Conservation (phyloP, 2,888 invertebrate genomes). For the Philonicus albiceps region DNA sequence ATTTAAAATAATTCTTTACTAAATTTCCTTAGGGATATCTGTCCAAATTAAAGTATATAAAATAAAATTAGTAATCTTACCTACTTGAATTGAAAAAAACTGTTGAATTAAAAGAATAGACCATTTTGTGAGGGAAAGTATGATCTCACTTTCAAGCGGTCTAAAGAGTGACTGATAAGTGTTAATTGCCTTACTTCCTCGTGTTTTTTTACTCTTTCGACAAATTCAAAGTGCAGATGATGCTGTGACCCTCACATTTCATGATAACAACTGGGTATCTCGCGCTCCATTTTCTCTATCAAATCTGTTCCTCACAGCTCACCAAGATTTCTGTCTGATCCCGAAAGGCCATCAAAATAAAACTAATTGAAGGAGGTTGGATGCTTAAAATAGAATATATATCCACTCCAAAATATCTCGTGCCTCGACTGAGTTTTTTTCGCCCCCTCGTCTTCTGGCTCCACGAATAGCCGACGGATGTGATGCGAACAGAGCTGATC, state of each 20-base stretch:
- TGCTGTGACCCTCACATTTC: slow-evolving; percentile 3
- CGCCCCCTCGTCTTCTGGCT: neutral
- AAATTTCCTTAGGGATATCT: no score
- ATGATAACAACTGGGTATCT: slow-evolving; percentile 14
- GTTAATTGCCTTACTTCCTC: neutral
- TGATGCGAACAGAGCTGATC: slow-evolving; percentile 4
- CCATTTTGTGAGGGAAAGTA: neutral
- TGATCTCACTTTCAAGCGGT: neutral
- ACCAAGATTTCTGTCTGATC: slow-evolving; percentile 22
- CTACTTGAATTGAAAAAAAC: neutral
- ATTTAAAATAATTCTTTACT: no score
- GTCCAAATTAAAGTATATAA: neutral
- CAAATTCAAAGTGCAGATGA: slow-evolving; percentile 18
- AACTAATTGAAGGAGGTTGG: neutral
- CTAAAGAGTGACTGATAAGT: neutral
- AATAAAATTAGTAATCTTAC: neutral
- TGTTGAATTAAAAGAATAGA: neutral
- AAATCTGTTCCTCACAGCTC: slow-evolving; percentile 13
- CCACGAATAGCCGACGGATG: slow-evolving; percentile 30
- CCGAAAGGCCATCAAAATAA: slow-evolving; percentile 25
- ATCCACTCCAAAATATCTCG: slow-evolving; percentile 17
- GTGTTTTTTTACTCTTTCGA: neutral
- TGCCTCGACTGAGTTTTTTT: neutral
- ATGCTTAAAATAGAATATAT: slow-evolving; percentile 15
- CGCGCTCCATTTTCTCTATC: slow-evolving; percentile 14